phyloP scores from a whole-genome alignment of 2,888 invertebrate species.

The Plebejus argus region DNA sequence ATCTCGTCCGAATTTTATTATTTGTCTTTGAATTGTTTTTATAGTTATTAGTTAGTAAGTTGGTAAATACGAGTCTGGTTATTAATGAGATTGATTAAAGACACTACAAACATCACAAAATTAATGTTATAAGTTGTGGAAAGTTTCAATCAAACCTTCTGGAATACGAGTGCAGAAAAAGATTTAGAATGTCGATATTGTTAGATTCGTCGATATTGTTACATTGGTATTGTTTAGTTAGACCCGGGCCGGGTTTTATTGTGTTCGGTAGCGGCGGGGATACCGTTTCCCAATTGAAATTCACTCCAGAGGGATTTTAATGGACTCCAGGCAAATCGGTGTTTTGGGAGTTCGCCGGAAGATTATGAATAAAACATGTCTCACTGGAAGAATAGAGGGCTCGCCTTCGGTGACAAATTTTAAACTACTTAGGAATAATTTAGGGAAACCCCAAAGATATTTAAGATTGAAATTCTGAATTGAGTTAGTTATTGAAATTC shows the following conservation, averaged over 20 bases:
- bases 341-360: conserved; percentile 64
- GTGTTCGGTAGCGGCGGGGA: conserved; percentile 14
- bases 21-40: too few species aligned
- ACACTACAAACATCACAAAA: background rate
- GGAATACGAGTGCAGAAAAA: background rate
- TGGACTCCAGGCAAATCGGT: conserved; percentile 64
- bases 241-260: background rate
- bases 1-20: too few species aligned
- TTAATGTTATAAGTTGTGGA: too few species aligned
- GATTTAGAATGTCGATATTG: background rate
- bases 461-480: background rate
- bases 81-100: too few species aligned
- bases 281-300: conserved; percentile 54
- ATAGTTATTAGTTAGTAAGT: too few species aligned
- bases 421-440: conserved; percentile 47
- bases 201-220: conserved; percentile 10
- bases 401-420: conserved; percentile 40
- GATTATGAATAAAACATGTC: conserved; percentile 72
- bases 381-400: conserved; percentile 41
- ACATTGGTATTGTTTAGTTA: conserved; percentile 16
- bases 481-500: background rate
- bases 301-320: conserved; percentile 59
- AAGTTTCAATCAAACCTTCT: background rate
- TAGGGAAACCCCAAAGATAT: conserved; percentile 42
- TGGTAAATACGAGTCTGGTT: too few species aligned